Evolutionary conservation across 1,140 invertebrate genomes (phyloP).

Genomic region (Aphis gossypii): DNA sequence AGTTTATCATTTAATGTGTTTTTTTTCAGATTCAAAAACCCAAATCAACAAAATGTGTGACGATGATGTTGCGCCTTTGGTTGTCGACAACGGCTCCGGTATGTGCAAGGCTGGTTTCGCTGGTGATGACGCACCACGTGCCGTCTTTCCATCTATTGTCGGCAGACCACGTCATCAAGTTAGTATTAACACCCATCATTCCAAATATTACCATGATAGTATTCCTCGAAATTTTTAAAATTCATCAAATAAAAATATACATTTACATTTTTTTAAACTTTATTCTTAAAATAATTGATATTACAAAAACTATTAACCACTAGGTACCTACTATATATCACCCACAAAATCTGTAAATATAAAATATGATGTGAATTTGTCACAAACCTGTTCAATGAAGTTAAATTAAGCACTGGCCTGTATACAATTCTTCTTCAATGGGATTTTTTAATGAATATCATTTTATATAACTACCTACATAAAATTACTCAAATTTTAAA

Average conservation of each 20-base stretch:
- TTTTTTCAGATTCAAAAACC: slow-evolving; percentile 27
- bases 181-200: slow-evolving; percentile 55
- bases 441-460: background rate
- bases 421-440: background rate
- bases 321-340: too few species aligned
- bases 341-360: background rate
- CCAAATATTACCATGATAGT: background rate
- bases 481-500: background rate
- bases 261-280: too few species aligned
- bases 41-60: slow-evolving; percentile 72
- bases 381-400: background rate
- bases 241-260: too few species aligned
- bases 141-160: slow-evolving; percentile 88
- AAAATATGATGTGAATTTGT: background rate
- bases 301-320: too few species aligned
- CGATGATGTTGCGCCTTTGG: slow-evolving; percentile 86
- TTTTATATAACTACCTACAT: background rate
- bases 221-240: background rate
- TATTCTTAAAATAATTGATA: too few species aligned
- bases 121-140: slow-evolving; percentile 86
- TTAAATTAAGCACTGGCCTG: slow-evolving; percentile 37
- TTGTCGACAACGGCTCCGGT: slow-evolving; percentile 89
- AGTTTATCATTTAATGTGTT: background rate
- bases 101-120: slow-evolving; percentile 93
- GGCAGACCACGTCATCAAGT: slow-evolving; percentile 82